A percentile compares a stretch with the other conserved stretches of the same genome.
Evolutionary conservation across 2,888 invertebrate genomes (phyloP).

Genomic region (Thelaira solivaga): DNA sequence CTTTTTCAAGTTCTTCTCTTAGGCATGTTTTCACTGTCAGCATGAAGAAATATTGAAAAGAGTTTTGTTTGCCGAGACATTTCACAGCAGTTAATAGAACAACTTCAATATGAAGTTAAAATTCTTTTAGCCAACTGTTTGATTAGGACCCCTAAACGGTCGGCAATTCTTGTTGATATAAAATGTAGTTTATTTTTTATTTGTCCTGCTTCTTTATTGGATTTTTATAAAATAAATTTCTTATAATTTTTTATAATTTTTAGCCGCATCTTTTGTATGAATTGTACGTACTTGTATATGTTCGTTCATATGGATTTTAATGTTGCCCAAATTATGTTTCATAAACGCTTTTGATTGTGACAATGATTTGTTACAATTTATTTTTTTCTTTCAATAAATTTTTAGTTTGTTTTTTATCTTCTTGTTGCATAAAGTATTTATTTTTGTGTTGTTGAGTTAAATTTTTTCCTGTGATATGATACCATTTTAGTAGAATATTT

Average conservation of each 20-base stretch:
- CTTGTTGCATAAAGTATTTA: conserved; percentile 42
- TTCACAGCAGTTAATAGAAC: no score
- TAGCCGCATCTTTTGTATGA: not conserved
- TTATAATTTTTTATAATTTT: conserved; percentile 33
- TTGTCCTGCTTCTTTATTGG: conserved; percentile 6
- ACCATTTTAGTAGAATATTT: conserved; percentile 16
- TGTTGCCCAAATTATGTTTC: conserved; percentile 74
- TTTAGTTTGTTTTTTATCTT: conserved; percentile 16
- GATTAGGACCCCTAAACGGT: conserved; percentile 13
- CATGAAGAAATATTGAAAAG: no score
- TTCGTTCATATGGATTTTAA: conserved; percentile 56
- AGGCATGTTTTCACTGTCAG: no score
- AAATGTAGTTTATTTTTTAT: not conserved
- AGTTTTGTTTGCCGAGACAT: no score
- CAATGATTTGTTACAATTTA: conserved; percentile 75
- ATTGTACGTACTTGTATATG: conserved; percentile 14
- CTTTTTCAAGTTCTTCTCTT: no score
- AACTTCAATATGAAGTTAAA: not conserved
- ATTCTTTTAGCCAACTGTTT: conserved; percentile 6
- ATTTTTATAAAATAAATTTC: conserved; percentile 38
- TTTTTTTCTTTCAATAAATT: conserved; percentile 61
- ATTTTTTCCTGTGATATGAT: conserved; percentile 39
- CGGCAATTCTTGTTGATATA: conserved; percentile 63
- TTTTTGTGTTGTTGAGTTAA: conserved; percentile 36
- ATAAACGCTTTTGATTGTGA: conserved; percentile 74